These are phyloP conservation scores for Pristionchus entomophagus DNA, from an alignment of 2,888 invertebrate genomes.

Conservation along the genomic window DNA sequence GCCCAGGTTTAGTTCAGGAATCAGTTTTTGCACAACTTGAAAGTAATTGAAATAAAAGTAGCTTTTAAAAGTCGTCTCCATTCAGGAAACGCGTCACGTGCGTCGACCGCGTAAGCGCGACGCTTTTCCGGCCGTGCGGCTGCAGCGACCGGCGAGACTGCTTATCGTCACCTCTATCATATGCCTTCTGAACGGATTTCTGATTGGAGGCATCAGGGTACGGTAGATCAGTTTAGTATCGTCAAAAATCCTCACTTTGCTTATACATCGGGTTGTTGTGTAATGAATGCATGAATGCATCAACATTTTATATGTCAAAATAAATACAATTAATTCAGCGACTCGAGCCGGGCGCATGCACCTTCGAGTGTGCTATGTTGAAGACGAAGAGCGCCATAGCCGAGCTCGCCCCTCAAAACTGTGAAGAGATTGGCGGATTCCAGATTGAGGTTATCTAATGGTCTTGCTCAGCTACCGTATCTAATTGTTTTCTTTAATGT, in stretches of 20 bases:
- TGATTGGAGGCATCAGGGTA: conserved; percentile 48
- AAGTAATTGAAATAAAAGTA: not conserved
- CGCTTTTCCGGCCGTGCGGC: not conserved
- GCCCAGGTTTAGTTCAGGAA: too few species aligned
- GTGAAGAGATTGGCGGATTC: conserved; percentile 42
- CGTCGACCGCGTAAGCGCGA: conserved; percentile 14
- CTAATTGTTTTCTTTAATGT: too few species aligned
- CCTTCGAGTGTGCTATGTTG: conserved; percentile 41
- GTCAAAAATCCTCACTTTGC: too few species aligned
- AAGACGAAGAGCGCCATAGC: not conserved
- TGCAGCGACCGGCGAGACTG: conserved; percentile 46
- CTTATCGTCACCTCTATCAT: conserved; percentile 50
- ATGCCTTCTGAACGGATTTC: conserved; percentile 47
- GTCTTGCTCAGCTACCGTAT: too few species aligned
- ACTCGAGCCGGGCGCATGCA: conserved; percentile 28
- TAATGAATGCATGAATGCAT: too few species aligned
- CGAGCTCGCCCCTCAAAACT: not conserved
- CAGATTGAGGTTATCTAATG: conserved; percentile 52
- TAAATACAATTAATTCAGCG: not conserved
- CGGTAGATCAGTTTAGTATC: not conserved
- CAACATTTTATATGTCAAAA: too few species aligned
- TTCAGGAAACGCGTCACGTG: not conserved
- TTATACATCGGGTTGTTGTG: too few species aligned
- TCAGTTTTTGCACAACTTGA: too few species aligned
- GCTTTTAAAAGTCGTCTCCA: too few species aligned